Evolutionary conservation across 1,140 invertebrate genomes (phyloP), one percentile per base, ranked within the genome.

Genomic region (Aphelinus certus): DNA sequence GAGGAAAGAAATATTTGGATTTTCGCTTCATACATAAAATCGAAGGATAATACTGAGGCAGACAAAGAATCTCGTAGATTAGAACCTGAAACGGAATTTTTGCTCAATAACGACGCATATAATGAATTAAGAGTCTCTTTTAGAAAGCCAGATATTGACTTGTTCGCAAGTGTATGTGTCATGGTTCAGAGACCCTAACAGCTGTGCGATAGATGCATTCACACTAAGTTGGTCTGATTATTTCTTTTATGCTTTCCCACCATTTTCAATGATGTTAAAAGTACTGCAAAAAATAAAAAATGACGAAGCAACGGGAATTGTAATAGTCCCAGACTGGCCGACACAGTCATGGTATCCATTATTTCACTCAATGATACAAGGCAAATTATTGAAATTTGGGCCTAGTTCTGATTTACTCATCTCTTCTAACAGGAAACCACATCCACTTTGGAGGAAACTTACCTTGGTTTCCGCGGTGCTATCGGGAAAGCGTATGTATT

Each of bases 171-270:
- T 63, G 42, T 81, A 57, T 65, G 67, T 79, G 46, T 79, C 78
- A 5, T 81, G 75, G 77, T 43, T 72, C 60, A 56, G n/a, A 69
- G 79, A 80, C 60, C 79, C 79, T 7, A 75, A 76, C 48, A 55
- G 26, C 46, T 65, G 6, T 5, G 43, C 48, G 4, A 45, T 68
- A 56, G n/a, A 56, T 46, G 9, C 53, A 5, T 55, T 67, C n/a
- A 68, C 66, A 4, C 7, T 68, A 10, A 26, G 3, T 43, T 68
- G 66, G 71, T 56, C 53, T 43, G 1, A 46, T 57, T 72, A 3
- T 47, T 64, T 56, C 6, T 63, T 71, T 57, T 81, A 82, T 69
- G 80, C 79, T 7, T 83, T 82, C 71, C 78, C 80, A 6, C 79
- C 81, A 10, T 79, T 80, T 65, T 51, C 75, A 53, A 7, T 81